phyloP scores from a whole-genome alignment of 2,797 vertebrate species.

The Nannoperca obscura region DNA sequence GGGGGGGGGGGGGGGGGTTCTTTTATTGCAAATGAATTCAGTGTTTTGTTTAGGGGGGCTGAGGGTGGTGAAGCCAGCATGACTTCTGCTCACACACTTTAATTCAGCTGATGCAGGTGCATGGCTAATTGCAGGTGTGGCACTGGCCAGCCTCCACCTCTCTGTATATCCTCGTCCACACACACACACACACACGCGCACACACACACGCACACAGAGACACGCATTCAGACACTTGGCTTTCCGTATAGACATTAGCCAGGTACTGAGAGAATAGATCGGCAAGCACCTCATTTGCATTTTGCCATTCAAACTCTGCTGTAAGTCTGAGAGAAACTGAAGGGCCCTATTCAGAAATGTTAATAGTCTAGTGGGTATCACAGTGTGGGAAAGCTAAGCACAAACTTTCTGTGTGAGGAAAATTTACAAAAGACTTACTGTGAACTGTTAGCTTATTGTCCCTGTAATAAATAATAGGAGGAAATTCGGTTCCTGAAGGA shows the following conservation, averaged over 20 bases:
- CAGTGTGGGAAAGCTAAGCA: slow-evolving; percentile 86
- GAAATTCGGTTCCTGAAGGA: slow-evolving; percentile 21
- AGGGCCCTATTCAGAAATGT: slow-evolving; percentile 94
- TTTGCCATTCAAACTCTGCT: slow-evolving; percentile 92
- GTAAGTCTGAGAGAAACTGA: slow-evolving; percentile 90
- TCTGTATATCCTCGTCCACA: slow-evolving; percentile 68
- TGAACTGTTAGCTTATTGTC: slow-evolving; percentile 68
- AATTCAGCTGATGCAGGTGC: slow-evolving; percentile 94
- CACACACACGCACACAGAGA: slow-evolving; percentile 17
- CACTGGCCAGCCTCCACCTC: slow-evolving; percentile 82
- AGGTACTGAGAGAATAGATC: slow-evolving; percentile 94
- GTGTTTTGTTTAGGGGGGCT: slow-evolving; percentile 85
- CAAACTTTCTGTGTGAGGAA: slow-evolving; percentile 90
- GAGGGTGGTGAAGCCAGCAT: slow-evolving; percentile 83
- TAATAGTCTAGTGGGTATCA: slow-evolving; percentile 94
- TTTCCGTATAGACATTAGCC: slow-evolving; percentile 91
- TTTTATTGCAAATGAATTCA: slow-evolving; percentile 93
- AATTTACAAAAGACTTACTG: slow-evolving; percentile 67
- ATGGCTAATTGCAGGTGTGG: slow-evolving; percentile 96
- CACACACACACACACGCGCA: slow-evolving; percentile 5
- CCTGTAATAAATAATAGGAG: slow-evolving; percentile 58
- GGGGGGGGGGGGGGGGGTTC: slow-evolving; percentile 67
- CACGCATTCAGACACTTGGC: slow-evolving; percentile 63
- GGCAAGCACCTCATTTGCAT: slow-evolving; percentile 94
- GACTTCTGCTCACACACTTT: slow-evolving; percentile 85